Evolutionary conservation across 2,113 vertebrate species (phyloP).

Genomic region (Synchiropus splendidus): DNA sequence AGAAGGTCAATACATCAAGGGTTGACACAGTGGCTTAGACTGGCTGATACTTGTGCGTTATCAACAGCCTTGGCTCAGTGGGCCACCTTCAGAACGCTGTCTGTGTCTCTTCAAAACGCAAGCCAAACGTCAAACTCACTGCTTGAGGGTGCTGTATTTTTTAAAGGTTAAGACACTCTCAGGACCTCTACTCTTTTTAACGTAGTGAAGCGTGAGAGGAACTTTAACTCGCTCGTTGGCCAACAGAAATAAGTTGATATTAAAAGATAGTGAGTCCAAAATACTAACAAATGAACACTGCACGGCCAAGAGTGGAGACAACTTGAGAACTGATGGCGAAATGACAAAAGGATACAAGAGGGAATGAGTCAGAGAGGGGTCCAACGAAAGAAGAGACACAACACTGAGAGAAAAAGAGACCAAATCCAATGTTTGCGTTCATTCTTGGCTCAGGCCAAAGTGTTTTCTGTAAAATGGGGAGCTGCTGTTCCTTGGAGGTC

Average conservation of each 20-base stretch:
- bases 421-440: slow-evolving; percentile 29
- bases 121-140: too few species aligned
- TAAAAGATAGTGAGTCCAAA: slow-evolving; percentile 11
- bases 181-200: slow-evolving; percentile 26
- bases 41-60: too few species aligned
- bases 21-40: too few species aligned
- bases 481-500: slow-evolving; percentile 35
- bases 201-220: slow-evolving; percentile 46
- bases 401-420: slow-evolving; percentile 21
- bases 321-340: slow-evolving; percentile 13
- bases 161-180: slow-evolving; percentile 23
- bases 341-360: too few species aligned
- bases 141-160: slow-evolving; percentile 62
- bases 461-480: slow-evolving; percentile 44
- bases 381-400: slow-evolving; percentile 18
- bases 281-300: not conserved
- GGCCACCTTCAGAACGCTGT: too few species aligned
- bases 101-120: too few species aligned
- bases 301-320: slow-evolving; percentile 14
- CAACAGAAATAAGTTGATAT: slow-evolving; percentile 33
- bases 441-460: slow-evolving; percentile 22
- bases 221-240: slow-evolving; percentile 17
- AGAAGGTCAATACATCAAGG: too few species aligned
- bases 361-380: slow-evolving; percentile 9
- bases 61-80: too few species aligned